Base-by-base conservation (phyloP, 2,797 vertebrate genomes). In the Synanceia verrucosa region DNA sequence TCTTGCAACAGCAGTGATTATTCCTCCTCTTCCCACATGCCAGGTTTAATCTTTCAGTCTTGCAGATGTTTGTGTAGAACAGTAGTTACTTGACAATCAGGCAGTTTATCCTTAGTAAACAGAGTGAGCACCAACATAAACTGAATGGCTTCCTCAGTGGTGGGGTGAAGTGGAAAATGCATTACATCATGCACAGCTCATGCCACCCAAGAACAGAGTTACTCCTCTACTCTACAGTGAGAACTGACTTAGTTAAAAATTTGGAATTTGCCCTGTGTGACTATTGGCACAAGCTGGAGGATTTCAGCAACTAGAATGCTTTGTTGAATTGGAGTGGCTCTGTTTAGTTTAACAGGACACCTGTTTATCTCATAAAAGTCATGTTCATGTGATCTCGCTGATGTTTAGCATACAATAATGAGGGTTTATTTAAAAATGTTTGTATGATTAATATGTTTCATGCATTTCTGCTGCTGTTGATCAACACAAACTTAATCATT, bases 51-150 rank as follows among this genome's bases (percentile, higher is more conserved):
- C 34, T 48, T 9, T 48, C n/a, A 21, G 58, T 47, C 19, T 44
- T 51, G 56, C 63, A 70, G 64, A 31, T 80, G 79, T 81, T 78
- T 79, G 28, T 69, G 39, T 41, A 31, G 53, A n/a, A 0, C 58
- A 24, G 60, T 18, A 37, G 48, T 31, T 43, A 19, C 61, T 43
- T 53, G 23, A 43, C 67, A 48, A 55, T 72, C 6, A 13, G 39
- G n/a, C 33, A 57, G 57, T 76, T 84, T 73, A 82, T 69, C 56
- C 29, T 62, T 18, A 41, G 31, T 2, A 41, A 31, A 71, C 55
- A 48, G 36, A 56, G 21, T 1, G 36, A 69, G 51, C 28, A 52
- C 29, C 64, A 57, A 58, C 37, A 50, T 11, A 37, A 79, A 65
- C 56, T 4, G 13, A 52, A 9, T 1, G 21, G 46, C 53, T 81